Base-by-base conservation (phyloP, 37 sponge, comb jelly and placozoan genomes). In the Bolinopsis microptera region DNA sequence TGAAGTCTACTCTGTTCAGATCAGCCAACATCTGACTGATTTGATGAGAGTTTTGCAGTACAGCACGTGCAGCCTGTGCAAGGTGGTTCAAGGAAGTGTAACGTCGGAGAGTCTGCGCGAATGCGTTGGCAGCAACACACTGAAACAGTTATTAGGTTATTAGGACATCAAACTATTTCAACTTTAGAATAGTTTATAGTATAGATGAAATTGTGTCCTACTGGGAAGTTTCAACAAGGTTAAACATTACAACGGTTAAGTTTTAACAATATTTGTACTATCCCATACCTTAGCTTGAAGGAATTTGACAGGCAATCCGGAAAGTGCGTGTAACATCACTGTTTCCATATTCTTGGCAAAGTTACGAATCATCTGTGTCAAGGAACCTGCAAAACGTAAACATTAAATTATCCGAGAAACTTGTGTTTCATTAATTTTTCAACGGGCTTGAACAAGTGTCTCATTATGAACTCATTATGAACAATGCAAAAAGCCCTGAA, bases 81-180 rank as follows among this genome's bases (percentile, higher is more conserved):
- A 99, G 95, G 40, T 99, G 99, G 93, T 99, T 99, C 32, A 99
- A 94, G 23, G 99, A 99, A 16, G 99, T 99, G 94, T 99, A 99
- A 40, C 99, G 96, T 41, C 99, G 96, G 39, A 99, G 95, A 26
- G 96, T 97, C 93, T 99, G 99, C 32, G 97, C 96, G 93, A 99
- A 97, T 0, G 99, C 98, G 69, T 96, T 95, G 36, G 97, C 96
- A 30, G 99, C 92, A 23, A 86, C 90, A 48, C 90, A 86, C 90
- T 86, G 90, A n/a, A 41, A 27, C 3, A 18, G 68, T n/a, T n/a
- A n/a, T n/a, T n/a, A n/a, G n/a, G n/a, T n/a, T n/a, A n/a, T n/a
- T n/a, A n/a, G n/a, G n/a, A n/a, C n/a, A n/a, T n/a, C n/a, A n/a
- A n/a, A n/a, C n/a, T n/a, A n/a, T n/a, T n/a, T n/a, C n/a, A n/a